A percentile compares a stretch with the other conserved stretches of the same genome.
Evolutionary conservation across 2,888 invertebrate species (phyloP).

Genomic region (Harpalus rubripes): DNA sequence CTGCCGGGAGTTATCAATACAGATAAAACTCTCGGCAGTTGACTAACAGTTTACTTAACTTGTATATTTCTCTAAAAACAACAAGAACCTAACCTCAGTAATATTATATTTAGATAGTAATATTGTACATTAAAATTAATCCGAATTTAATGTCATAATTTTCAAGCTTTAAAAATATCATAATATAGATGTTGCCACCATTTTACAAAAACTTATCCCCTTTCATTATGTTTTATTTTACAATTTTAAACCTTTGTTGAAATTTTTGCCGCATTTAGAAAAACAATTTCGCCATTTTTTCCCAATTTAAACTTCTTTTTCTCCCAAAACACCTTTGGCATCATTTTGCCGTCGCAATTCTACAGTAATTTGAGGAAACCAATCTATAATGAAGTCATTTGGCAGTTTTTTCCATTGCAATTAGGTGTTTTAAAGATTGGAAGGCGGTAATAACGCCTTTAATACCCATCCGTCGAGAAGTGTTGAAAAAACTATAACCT

Average conservation of each 20-base stretch:
- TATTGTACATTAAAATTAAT: neutral
- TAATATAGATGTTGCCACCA: neutral
- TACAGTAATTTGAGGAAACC: neutral
- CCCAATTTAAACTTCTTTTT: neutral
- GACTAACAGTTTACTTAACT: no score
- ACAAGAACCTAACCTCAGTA: no score
- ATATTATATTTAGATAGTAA: neutral
- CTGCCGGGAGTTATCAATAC: no score
- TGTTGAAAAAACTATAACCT: slow-evolving; percentile 62
- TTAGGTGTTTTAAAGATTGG: slow-evolving; percentile 2
- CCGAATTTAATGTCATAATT: neutral
- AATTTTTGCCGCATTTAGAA: neutral
- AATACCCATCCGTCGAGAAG: slow-evolving; percentile 7
- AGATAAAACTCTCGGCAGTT: no score
- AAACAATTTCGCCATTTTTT: neutral
- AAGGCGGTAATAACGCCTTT: neutral
- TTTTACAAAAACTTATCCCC: neutral
- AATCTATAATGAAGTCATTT: neutral
- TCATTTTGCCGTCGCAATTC: neutral
- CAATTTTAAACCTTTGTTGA: neutral
- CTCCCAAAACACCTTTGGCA: neutral
- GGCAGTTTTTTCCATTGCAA: neutral
- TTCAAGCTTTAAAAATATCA: neutral
- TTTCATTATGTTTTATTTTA: neutral
- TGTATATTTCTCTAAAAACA: no score